Evolutionary conservation across 1,140 invertebrate species (phyloP), one percentile per base, ranked within the genome.

Genomic region (Acromyrmex heyeri): DNA sequence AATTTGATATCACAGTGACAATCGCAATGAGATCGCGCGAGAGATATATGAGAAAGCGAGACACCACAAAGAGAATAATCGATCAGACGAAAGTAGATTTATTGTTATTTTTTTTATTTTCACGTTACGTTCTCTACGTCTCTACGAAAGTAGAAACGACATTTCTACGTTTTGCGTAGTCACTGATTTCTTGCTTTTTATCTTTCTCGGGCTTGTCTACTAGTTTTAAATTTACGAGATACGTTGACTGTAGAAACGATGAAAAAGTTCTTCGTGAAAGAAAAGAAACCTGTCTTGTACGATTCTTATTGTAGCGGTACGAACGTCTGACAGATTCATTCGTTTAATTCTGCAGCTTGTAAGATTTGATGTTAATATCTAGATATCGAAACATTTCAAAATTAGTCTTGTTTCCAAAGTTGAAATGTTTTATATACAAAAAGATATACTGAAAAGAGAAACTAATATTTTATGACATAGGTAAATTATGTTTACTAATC

Each of bases 181-280:
- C 78, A 50, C 65, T 81, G 78, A 70, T 81, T 81, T 72, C 34
- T 81, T 44, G 30, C 50, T 81, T 70, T 53, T 81, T 81, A 81
- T 70, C 65, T 70, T 38, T 57, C 64, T n/a, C 65, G 21, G 21
- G 34, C 50, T 81, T 81, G 78, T 81, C 78, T 81, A 27, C 78
- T 81, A 81, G 65, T 81, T 81, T 81, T 44, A 70, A 81, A 81
- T 81, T 81, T 81, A 81, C 78, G 78, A 81, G 78, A 81, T 44
- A 57, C 30, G 24, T 14, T 53, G 50, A 57, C 44, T 79, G 61
- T n/a, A 79, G 27, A 10, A 67, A 48, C 44, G n/a, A 53, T 67
- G 27, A 57, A 67, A 53, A 79, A 79, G 44, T 79, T 78, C 24
- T 53, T 67, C 27, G 16, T 10, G 2, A 38, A 55, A 70, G 48